Conservation (phyloP, 2,113 vertebrate genomes). For the Mirza zaza region DNA sequence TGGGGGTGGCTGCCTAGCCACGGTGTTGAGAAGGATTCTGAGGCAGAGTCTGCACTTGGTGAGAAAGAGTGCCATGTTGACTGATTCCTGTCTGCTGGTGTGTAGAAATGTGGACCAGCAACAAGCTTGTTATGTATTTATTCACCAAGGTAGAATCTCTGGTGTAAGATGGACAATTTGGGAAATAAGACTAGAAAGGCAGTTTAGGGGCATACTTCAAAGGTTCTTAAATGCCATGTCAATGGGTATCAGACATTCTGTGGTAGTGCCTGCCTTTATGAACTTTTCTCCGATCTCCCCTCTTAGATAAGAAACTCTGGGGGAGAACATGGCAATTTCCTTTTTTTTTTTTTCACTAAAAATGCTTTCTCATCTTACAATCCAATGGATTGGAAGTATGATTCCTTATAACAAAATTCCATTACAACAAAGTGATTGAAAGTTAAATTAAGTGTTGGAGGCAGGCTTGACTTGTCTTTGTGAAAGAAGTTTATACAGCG, state of each 20-base stretch:
- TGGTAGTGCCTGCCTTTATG: rapidly evolving
- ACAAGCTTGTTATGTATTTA: rapidly evolving
- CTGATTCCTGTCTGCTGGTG: rapidly evolving
- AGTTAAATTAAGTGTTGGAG: background rate
- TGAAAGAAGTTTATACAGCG: background rate
- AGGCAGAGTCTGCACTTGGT: background rate
- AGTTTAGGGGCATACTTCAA: background rate
- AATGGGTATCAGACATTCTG: background rate
- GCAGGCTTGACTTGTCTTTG: background rate
- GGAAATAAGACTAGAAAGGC: background rate
- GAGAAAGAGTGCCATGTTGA: rapidly evolving
- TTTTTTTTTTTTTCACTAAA: background rate
- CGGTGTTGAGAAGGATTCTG: background rate
- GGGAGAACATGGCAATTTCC: background rate
- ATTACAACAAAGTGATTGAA: background rate
- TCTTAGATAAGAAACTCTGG: background rate
- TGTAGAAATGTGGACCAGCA: background rate
- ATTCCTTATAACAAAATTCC: constrained; percentile 41
- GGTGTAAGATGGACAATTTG: background rate
- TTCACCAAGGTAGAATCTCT: background rate
- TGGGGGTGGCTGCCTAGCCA: background rate
- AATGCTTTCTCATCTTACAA: background rate
- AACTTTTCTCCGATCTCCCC: background rate
- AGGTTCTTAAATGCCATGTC: background rate
- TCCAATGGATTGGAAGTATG: background rate